These are phyloP conservation scores for Alosa alosa DNA, from an alignment of 2,113 vertebrate genomes.

Conservation along the genomic window DNA sequence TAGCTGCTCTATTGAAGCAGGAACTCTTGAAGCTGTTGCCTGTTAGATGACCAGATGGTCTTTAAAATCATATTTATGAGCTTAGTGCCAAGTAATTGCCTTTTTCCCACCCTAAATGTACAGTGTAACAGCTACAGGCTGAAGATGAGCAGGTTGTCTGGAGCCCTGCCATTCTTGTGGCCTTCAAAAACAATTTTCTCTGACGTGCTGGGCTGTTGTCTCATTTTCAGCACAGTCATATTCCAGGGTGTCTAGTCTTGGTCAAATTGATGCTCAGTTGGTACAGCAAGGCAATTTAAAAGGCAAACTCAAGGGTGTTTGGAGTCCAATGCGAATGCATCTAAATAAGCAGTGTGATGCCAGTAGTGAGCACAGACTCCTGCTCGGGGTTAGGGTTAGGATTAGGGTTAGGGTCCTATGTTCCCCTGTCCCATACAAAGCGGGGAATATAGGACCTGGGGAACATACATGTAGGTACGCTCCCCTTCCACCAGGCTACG, in stretches of 20 bases:
- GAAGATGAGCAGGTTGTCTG: not conserved
- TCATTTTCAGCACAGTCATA: not conserved
- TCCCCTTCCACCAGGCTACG: too few species aligned
- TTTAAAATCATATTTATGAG: not conserved
- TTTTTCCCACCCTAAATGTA: not conserved
- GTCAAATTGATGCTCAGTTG: not conserved
- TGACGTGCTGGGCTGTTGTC: not conserved
- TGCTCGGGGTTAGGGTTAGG: too few species aligned
- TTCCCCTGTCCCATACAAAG: too few species aligned
- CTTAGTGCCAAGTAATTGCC: conserved; percentile 7
- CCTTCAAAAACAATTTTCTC: conserved; percentile 4
- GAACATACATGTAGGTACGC: too few species aligned
- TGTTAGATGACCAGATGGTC: conserved; percentile 11
- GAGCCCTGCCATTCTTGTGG: not conserved
- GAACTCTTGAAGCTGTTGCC: not conserved
- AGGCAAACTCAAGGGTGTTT: not conserved
- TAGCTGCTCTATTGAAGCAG: not conserved
- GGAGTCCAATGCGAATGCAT: not conserved
- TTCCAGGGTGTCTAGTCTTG: not conserved
- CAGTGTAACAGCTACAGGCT: not conserved
- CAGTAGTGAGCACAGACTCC: too few species aligned
- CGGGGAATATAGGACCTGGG: too few species aligned
- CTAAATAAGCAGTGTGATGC: not conserved
- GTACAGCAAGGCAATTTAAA: not conserved
- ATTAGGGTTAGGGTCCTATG: too few species aligned